Percentiles rank a stretch among this genome's conserved stretches.
These are phyloP conservation scores for Lucifuga dentata DNA, from an alignment of 2,113 vertebrate genomes.

Conservation along the genomic window DNA sequence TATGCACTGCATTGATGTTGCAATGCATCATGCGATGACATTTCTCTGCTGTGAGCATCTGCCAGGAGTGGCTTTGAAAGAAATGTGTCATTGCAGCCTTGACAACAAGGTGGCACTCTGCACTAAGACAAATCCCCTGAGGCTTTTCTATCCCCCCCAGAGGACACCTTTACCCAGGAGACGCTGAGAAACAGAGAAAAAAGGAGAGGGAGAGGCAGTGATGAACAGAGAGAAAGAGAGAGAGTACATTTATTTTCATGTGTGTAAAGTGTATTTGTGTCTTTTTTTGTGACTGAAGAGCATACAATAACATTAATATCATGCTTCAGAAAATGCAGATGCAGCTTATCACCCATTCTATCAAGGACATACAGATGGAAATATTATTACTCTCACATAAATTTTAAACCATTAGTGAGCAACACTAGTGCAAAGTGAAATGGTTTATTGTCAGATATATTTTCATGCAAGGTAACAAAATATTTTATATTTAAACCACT, in stretches of 20 bases:
- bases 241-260: background rate
- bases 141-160: constrained; percentile 72
- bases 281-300: constrained; percentile 3
- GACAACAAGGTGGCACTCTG: constrained; percentile 89
- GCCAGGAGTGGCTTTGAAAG: constrained; percentile 70
- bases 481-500: constrained; percentile 28
- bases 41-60: constrained; percentile 55
- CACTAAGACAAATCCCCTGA: constrained; percentile 85
- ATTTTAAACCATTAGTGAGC: constrained; percentile 10
- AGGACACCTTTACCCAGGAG: constrained; percentile 68
- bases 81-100: constrained; percentile 84
- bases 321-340: background rate
- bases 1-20: constrained; percentile 46
- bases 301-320: background rate
- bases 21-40: constrained; percentile 51
- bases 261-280: constrained; percentile 6
- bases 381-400: constrained; percentile 2
- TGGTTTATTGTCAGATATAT: constrained; percentile 21
- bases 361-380: background rate
- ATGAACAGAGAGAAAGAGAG: constrained; percentile 10
- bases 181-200: constrained; percentile 29
- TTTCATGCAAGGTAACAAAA: background rate
- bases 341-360: background rate
- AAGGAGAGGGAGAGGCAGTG: constrained; percentile 27
- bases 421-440: constrained; percentile 4